Conservation (phyloP, 2,888 invertebrate genomes). For the Drosophila meridionalis region DNA sequence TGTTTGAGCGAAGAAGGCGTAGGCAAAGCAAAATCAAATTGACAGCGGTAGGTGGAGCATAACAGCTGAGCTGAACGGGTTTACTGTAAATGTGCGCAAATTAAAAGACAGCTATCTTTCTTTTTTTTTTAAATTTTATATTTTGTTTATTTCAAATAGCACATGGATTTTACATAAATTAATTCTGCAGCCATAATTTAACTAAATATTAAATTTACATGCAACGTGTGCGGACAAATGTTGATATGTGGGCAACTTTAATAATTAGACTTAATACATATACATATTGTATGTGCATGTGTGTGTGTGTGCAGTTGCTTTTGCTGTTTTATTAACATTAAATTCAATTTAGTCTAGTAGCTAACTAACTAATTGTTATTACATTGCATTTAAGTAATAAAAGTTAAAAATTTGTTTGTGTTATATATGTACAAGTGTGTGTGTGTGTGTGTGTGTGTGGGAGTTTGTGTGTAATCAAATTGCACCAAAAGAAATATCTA, state of each 20-base stretch:
- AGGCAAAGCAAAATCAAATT: constrained; percentile 44
- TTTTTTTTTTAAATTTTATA: constrained; percentile 38
- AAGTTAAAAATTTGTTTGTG: constrained; percentile 55
- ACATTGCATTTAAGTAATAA: constrained; percentile 68
- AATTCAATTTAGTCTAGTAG: constrained; percentile 57
- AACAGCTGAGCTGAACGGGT: constrained; percentile 23
- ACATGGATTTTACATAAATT: constrained; percentile 73
- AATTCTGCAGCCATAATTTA: constrained; percentile 66
- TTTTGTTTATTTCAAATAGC: constrained; percentile 71
- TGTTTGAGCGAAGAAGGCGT: constrained; percentile 53
- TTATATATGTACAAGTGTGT: constrained; percentile 63
- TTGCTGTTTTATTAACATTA: constrained; percentile 44
- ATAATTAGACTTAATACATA: constrained; percentile 18
- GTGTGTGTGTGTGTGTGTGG: constrained; percentile 16
- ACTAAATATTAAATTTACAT: constrained; percentile 58
- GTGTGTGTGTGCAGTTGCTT: constrained; percentile 28
- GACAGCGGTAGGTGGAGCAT: constrained; percentile 58
- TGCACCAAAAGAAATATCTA: constrained; percentile 41
- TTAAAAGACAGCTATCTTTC: background rate
- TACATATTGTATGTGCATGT: constrained; percentile 33
- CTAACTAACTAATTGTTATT: constrained; percentile 71
- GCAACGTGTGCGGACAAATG: constrained; percentile 32
- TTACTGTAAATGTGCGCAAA: constrained; percentile 4
- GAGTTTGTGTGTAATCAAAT: constrained; percentile 46
- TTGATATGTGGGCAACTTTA: constrained; percentile 49